Conservation (phyloP, 2,113 vertebrate genomes). For the Eulacestoma nigropectus region DNA sequence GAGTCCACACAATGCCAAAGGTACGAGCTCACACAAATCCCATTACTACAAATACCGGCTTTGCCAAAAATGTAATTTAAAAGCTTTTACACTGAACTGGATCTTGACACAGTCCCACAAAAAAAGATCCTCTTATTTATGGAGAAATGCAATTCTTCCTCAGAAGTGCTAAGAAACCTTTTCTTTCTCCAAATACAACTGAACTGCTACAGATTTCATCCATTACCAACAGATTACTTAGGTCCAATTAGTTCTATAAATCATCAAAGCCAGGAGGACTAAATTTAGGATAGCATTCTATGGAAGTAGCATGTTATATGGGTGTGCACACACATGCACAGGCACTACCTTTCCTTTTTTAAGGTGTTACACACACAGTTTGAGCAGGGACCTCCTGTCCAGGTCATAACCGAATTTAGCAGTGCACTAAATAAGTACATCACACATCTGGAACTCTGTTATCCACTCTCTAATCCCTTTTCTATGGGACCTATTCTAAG, state of each 20-base stretch:
- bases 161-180: background rate
- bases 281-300: background rate
- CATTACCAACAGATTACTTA: background rate
- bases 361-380: background rate
- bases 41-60: background rate
- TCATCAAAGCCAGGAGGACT: background rate
- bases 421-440: background rate
- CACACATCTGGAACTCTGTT: background rate
- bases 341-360: background rate
- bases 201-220: background rate
- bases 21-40: background rate
- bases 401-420: background rate
- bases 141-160: background rate
- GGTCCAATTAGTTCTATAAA: background rate
- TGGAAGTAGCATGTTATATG: background rate
- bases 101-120: background rate
- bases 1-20: background rate
- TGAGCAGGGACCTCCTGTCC: background rate
- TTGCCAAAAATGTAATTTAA: background rate
- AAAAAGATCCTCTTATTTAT: background rate
- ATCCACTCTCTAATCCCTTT: background rate
- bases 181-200: background rate
- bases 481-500: slow-evolving; percentile 25
- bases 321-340: background rate
- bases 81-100: background rate